A percentile compares a stretch with the other conserved stretches of the same genome.
Evolutionary conservation across 2,113 vertebrate genomes (phyloP).

Genomic region (Cygnus buccinator): DNA sequence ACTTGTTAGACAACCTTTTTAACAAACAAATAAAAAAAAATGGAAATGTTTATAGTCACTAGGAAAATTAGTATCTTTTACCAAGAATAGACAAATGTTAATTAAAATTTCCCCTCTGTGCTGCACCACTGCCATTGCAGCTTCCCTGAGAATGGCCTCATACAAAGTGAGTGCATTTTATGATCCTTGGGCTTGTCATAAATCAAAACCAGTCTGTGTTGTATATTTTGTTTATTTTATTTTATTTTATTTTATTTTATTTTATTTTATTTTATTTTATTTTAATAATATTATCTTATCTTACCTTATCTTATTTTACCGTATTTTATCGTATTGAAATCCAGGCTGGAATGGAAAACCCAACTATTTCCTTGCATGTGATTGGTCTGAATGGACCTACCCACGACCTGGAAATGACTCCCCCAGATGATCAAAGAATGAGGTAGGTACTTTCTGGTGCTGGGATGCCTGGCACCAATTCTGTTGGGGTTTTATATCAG

Average conservation of each 20-base stretch:
- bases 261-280: background rate
- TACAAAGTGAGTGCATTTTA: background rate
- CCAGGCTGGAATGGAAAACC: conserved; percentile 94
- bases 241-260: background rate
- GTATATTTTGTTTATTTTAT: background rate
- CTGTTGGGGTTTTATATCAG: background rate
- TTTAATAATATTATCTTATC: no score
- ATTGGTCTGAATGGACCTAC: conserved; percentile 94
- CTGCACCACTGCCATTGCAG: background rate
- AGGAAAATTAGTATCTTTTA: background rate
- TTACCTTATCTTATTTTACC: background rate
- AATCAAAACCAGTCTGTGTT: background rate
- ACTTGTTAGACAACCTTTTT: background rate
- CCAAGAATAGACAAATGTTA: background rate
- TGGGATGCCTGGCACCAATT: rapidly evolving
- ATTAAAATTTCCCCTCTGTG: background rate
- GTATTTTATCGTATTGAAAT: background rate
- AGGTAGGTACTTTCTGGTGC: conserved; percentile 76
- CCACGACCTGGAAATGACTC: conserved; percentile 93
- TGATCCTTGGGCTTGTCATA: background rate
- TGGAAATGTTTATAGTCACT: background rate
- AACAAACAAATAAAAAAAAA: background rate
- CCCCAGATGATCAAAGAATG: conserved; percentile 90
- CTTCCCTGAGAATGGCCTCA: background rate
- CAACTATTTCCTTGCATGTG: conserved; percentile 90